Percentiles rank a stretch among this genome's conserved stretches.
Conservation (phyloP, 2,797 vertebrate genomes). For the Eospalax fontanierii region DNA sequence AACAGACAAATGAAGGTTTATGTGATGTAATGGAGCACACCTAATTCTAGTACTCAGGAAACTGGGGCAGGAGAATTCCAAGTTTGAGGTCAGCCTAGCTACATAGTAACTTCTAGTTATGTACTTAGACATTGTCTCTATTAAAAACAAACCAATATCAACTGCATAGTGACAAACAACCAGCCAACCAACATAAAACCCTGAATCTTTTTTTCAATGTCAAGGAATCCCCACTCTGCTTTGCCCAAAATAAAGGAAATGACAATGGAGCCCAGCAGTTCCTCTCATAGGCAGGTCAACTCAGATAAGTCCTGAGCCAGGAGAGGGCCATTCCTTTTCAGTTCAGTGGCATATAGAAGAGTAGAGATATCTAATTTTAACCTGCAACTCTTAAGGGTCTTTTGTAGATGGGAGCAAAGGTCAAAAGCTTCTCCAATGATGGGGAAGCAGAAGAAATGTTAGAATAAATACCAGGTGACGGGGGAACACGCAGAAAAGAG, state of each 20-base stretch:
- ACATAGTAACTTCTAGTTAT: background rate
- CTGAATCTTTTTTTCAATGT: background rate
- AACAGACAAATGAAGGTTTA: conserved; percentile 35
- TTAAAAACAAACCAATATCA: background rate
- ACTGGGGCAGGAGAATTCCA: background rate
- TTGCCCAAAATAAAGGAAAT: background rate
- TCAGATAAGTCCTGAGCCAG: conserved; percentile 52
- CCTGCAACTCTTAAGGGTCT: conserved; percentile 5
- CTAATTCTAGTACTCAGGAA: background rate
- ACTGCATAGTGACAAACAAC: background rate
- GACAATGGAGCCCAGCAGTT: background rate
- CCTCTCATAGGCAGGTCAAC: background rate
- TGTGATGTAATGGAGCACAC: background rate
- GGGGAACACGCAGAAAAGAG: conserved; percentile 19
- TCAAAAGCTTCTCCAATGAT: conserved; percentile 35
- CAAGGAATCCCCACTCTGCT: background rate
- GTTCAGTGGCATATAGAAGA: conserved; percentile 41
- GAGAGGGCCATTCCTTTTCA: background rate
- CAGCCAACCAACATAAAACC: background rate
- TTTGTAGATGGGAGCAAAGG: background rate
- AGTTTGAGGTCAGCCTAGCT: background rate
- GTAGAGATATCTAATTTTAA: conserved; percentile 11
- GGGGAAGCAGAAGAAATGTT: background rate
- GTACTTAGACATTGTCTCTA: background rate
- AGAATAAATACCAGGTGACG: conserved; percentile 36